phyloP scores from a whole-genome alignment of 2,888 invertebrate species.

The Prosapia bicincta region DNA sequence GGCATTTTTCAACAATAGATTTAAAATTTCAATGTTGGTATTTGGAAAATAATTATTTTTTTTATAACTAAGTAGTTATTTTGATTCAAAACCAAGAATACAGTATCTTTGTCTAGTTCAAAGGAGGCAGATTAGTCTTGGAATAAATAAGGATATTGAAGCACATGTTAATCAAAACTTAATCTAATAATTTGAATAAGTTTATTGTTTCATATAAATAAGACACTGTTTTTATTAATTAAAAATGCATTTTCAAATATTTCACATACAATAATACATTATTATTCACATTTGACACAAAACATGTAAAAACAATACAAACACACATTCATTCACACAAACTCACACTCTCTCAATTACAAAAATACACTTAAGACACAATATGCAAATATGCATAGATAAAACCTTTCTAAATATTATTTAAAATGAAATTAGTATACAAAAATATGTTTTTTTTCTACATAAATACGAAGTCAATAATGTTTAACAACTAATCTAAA shows the following conservation, averaged over 20 bases:
- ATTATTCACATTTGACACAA: background rate
- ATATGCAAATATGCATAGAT: background rate
- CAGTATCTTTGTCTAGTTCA: background rate
- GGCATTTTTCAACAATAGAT: constrained; percentile 15
- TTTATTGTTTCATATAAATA: background rate
- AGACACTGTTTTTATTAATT: background rate
- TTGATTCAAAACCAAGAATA: background rate
- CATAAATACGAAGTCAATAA: background rate
- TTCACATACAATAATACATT: constrained; percentile 2
- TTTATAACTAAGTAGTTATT: background rate
- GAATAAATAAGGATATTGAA: background rate
- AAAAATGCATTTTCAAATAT: constrained; percentile 2
- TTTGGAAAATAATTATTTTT: background rate
- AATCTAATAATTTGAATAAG: background rate
- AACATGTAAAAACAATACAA: background rate
- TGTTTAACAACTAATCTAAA: background rate
- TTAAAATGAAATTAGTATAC: background rate
- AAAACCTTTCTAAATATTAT: background rate
- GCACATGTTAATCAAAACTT: background rate
- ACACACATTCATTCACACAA: background rate
- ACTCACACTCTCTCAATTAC: background rate
- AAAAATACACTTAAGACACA: background rate
- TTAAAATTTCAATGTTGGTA: background rate
- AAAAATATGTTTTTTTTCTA: background rate
- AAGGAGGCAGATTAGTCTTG: background rate